Base-by-base conservation (phyloP, 2,113 vertebrate species). In the Tursiops truncatus region DNA sequence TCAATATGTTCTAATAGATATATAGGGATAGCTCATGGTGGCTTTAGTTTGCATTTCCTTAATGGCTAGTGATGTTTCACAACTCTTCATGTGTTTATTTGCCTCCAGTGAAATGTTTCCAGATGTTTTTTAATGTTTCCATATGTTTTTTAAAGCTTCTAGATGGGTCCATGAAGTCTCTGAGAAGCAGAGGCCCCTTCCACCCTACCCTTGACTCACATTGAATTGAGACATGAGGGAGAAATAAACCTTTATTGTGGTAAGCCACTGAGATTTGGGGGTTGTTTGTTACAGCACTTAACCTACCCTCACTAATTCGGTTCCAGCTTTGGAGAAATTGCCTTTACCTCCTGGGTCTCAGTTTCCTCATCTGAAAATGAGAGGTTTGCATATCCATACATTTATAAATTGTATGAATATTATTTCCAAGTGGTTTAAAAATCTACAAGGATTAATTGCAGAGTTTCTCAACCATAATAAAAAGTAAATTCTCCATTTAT, bases 391-490 rank as follows among this genome's bases (percentile, higher is more conserved):
- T 58, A 58, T 20, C 56, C 20, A 58, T 83, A 60, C 53, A 56
- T 36, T 83, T 89, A 77, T 60, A 91, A 77, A 63, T 63, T 67
- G 26, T 77, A 60, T 84, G 60, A 23, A 33, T 92, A 82, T 74
- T 88, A 76, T 70, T 93, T 68, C 50, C 62, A 92, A 53, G 82
- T 70, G 26, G 56, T 89, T 85, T 93, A 44, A 93, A 95, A 95
- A 10, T 65, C 89, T 83, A 17, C 17, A 74, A 84, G 70, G 70
- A 95, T 58, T 96, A 83, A 92, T 26, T 77, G 36, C 41, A 92
- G 71, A 58, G 89, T 80, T 84, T 94, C 73, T 60, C 68, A 38
- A 65, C 58, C 89, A 84, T 33, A 92, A 80, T 67, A 89, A 89
- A 44, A 58, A 92, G 17, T 41, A 83, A 70, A 68, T 83, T 68